Evolutionary conservation across 2,888 invertebrate genomes (phyloP), one percentile per base, ranked within the genome.

Genomic region (Sinohyriopsis cumingii): DNA sequence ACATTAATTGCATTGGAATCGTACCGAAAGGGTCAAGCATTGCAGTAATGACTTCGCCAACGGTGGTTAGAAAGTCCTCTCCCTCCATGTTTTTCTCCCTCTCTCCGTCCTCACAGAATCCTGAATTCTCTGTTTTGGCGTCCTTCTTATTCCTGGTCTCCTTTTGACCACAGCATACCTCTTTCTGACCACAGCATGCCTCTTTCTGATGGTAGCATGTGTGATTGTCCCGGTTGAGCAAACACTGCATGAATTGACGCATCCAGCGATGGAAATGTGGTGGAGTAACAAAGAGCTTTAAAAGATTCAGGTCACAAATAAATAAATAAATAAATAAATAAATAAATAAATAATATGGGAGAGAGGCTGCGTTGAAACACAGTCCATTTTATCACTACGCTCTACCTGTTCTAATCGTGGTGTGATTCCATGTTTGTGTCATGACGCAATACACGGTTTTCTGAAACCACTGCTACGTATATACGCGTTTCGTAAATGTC

Each of bases 1-100:
- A 1, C 4, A 12, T 15, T 45, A 45, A 12, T 45, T 45, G 4
- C 45, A 12, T 12, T 2, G 12, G 45, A 12, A 12, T 45, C 82
- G 77, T 81, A 89, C 91, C 92, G 54, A 92, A 87, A 12, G 92
- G 91, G 80, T 92, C 92, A 75, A 92, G 84, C 82, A 92, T 89
- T 62, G 90, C 89, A 5, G 92, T 89, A 24, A 92, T 90, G 65
- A 89, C 89, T 65, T 91, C 90, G 7, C 92, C 91, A 56, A 92
- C 85, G 63, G 87, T 88, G 68, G 88, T 88, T 65, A 92, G 83
- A 71, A 89, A 90, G n/a, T 84, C 85, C 33, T 82, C 85, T 54
- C 85, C 82, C 20, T 73, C 67, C 5, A 65, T 67, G 6, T 82
- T 78, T 18, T 65, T 69, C 12, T 69, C 55, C 18, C 73, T 71